Evolutionary conservation across 37 sponge, comb jelly and placozoan species (phyloP).

Genomic region (Eunapius fragilis): DNA sequence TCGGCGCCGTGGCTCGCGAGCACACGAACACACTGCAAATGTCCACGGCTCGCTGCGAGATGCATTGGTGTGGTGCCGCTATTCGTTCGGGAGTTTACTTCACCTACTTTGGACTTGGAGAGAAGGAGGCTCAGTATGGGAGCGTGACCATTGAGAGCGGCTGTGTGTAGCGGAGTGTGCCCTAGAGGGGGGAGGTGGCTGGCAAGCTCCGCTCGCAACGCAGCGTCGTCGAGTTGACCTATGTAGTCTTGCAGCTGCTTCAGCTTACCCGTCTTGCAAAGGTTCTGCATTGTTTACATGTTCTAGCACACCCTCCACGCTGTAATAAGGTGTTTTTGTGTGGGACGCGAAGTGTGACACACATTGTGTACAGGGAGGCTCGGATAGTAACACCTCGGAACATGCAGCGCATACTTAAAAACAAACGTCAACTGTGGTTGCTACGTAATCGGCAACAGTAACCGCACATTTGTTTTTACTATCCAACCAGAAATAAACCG

Average conservation of each 20-base stretch:
- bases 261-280: too few species aligned
- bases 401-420: too few species aligned
- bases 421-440: too few species aligned
- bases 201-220: background rate
- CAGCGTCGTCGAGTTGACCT: background rate
- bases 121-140: conserved; percentile 10
- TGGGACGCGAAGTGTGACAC: too few species aligned
- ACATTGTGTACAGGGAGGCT: too few species aligned
- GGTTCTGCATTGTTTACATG: too few species aligned
- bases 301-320: too few species aligned
- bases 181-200: conserved; percentile 41
- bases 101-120: background rate
- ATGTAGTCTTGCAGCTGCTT: background rate
- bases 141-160: conserved; percentile 11
- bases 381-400: too few species aligned
- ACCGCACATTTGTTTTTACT: too few species aligned
- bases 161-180: conserved; percentile 66
- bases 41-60: conserved; percentile 43
- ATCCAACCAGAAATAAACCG: too few species aligned
- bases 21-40: conserved; percentile 37
- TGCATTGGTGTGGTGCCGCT: conserved; percentile 59
- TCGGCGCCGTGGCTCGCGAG: conserved; percentile 34
- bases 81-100: background rate
- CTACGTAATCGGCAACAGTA: too few species aligned
- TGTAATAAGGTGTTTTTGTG: too few species aligned